phyloP scores from a whole-genome alignment of 2,888 invertebrate species.

The Oligia strigilis region DNA sequence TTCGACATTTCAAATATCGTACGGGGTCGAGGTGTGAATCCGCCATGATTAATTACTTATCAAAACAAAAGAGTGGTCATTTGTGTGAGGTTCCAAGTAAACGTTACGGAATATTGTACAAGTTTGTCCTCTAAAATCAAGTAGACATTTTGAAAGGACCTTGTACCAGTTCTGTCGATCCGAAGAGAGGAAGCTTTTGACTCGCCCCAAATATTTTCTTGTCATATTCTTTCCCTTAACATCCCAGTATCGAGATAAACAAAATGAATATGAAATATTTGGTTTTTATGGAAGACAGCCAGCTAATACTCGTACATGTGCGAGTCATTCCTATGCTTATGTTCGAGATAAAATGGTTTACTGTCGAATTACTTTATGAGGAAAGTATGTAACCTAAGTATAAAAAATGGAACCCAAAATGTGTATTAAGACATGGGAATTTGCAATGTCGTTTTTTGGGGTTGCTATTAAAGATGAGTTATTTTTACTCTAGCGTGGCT shows the following conservation, averaged over 20 bases:
- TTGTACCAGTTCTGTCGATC: constrained; percentile 13
- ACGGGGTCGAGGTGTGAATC: no score
- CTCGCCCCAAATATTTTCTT: constrained; percentile 15
- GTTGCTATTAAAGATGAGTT: constrained; percentile 31
- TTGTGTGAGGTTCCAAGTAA: no score
- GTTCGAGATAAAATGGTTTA: constrained; percentile 43
- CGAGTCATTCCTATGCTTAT: constrained; percentile 51
- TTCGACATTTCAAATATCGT: no score
- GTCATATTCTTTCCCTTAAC: constrained; percentile 25
- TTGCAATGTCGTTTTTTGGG: constrained; percentile 2
- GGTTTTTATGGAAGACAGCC: constrained; percentile 53
- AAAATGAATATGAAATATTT: constrained; percentile 45
- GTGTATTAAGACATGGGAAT: constrained; percentile 9
- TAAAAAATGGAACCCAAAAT: background rate
- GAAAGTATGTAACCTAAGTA: constrained; percentile 8
- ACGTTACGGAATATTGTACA: background rate
- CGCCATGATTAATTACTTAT: background rate
- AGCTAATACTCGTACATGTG: constrained; percentile 40
- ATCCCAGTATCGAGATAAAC: constrained; percentile 40
- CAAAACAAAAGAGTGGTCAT: constrained; percentile 18
- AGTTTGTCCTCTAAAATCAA: background rate
- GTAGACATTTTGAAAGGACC: constrained; percentile 4
- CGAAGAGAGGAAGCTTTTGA: constrained; percentile 11
- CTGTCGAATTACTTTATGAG: constrained; percentile 33
- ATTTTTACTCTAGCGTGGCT: background rate